These are phyloP conservation scores for Sphenodon punctatus DNA, from an alignment of 2,797 vertebrate genomes.

Conservation along the genomic window DNA sequence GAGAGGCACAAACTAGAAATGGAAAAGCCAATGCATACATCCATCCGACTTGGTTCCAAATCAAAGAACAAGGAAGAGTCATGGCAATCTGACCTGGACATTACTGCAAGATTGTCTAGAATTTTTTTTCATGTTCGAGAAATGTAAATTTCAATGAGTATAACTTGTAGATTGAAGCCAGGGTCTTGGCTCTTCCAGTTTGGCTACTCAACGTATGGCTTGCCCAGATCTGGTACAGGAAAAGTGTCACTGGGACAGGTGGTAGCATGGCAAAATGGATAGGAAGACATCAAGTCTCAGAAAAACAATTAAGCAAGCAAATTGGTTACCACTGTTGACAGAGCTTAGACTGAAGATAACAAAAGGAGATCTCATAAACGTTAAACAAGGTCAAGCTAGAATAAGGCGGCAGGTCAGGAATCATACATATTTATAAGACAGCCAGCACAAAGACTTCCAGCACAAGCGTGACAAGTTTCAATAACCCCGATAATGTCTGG, in stretches of 20 bases:
- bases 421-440: not conserved
- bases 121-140: not conserved
- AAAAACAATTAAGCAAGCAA: not conserved
- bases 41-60: not conserved
- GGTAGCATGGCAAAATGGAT: not conserved
- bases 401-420: not conserved
- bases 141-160: accelerated
- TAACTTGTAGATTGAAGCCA: not conserved
- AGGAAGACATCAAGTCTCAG: not conserved
- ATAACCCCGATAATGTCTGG: not conserved
- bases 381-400: not conserved
- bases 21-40: not conserved
- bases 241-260: not conserved
- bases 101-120: accelerated
- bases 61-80: not conserved
- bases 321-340: not conserved
- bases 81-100: not conserved
- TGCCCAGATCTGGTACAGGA: not conserved
- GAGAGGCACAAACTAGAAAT: not conserved
- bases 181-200: not conserved
- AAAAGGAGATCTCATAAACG: not conserved
- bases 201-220: not conserved
- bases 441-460: not conserved
- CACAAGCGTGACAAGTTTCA: not conserved
- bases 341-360: not conserved